A percentile compares a stretch with the other conserved stretches of the same genome.
Evolutionary conservation across 2,888 invertebrate genomes (phyloP).

Genomic region (Drosophila lacicola): DNA sequence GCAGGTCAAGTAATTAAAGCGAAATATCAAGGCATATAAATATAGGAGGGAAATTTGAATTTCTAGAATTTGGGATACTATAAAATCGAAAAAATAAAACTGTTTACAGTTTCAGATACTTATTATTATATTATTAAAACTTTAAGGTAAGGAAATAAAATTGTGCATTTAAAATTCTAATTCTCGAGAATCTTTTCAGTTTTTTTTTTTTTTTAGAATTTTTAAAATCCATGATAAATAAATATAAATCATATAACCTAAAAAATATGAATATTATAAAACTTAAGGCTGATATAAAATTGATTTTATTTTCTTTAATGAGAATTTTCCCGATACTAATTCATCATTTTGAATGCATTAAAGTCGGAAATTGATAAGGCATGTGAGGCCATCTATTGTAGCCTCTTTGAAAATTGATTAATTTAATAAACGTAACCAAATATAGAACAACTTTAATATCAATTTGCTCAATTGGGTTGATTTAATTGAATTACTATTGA

Average conservation of each 20-base stretch:
- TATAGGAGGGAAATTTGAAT: not conserved
- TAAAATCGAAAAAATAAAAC: no score
- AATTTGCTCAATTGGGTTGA: conserved; percentile 50
- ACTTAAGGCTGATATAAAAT: no score
- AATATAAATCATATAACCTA: no score
- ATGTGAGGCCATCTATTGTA: conserved; percentile 3
- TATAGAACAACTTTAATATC: conserved; percentile 24
- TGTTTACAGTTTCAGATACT: no score
- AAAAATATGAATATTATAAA: no score
- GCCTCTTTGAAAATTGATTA: conserved; percentile 20
- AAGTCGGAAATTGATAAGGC: conserved; percentile 1
- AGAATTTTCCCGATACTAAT: no score
- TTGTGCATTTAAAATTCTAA: fast-evolving
- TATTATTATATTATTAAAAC: no score
- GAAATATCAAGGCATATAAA: not conserved
- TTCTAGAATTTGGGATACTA: not conserved
- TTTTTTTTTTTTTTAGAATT: no score
- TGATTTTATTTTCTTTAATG: no score
- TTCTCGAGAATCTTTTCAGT: no score
- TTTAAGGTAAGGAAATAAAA: no score
- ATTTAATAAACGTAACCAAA: conserved; percentile 30
- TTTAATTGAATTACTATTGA: conserved; percentile 31
- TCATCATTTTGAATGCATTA: not conserved
- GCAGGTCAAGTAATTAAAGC: conserved; percentile 9
- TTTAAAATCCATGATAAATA: no score